Evolutionary conservation across 1,140 invertebrate genomes (phyloP).

Genomic region (Mesaphorura yosii): DNA sequence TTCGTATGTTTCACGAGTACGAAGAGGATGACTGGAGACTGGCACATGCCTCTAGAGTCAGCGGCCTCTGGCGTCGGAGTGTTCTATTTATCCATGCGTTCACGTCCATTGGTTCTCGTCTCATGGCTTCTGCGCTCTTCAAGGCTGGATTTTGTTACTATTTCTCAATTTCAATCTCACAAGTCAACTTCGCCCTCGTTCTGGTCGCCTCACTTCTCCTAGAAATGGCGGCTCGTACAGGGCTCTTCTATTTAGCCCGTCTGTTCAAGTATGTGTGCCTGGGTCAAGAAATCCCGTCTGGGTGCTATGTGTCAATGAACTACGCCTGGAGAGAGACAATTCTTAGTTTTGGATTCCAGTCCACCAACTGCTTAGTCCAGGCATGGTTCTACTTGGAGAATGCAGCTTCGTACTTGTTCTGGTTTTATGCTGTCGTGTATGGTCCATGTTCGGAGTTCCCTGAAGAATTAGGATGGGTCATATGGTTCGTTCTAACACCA

Average conservation of each 20-base stretch:
- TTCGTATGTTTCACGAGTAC: conserved; percentile 15
- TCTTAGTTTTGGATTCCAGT: conserved; percentile 18
- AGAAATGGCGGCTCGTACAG: conserved; percentile 5
- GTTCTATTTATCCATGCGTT: conserved; percentile 23
- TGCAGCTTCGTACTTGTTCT: no score
- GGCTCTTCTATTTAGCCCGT: conserved; percentile 15
- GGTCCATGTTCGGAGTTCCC: no score
- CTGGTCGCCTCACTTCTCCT: background rate
- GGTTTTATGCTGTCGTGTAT: no score
- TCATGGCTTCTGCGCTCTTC: conserved; percentile 12
- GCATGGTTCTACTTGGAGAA: conserved; percentile 25
- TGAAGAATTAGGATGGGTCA: no score
- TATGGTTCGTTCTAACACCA: no score
- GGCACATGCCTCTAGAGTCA: conserved; percentile 7
- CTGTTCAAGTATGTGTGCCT: conserved; percentile 4
- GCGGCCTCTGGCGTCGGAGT: conserved; percentile 12
- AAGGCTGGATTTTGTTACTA: background rate
- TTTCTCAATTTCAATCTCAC: no score
- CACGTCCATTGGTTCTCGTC: conserved; percentile 14
- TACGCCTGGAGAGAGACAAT: conserved; percentile 25
- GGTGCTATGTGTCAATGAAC: conserved; percentile 22
- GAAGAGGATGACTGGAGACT: conserved; percentile 19
- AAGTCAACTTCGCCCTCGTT: conserved; percentile 5
- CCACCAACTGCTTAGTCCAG: conserved; percentile 15
- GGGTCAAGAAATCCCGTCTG: conserved; percentile 13